Evolutionary conservation across 2,888 invertebrate species (phyloP).

Genomic region (Antitype chi): DNA sequence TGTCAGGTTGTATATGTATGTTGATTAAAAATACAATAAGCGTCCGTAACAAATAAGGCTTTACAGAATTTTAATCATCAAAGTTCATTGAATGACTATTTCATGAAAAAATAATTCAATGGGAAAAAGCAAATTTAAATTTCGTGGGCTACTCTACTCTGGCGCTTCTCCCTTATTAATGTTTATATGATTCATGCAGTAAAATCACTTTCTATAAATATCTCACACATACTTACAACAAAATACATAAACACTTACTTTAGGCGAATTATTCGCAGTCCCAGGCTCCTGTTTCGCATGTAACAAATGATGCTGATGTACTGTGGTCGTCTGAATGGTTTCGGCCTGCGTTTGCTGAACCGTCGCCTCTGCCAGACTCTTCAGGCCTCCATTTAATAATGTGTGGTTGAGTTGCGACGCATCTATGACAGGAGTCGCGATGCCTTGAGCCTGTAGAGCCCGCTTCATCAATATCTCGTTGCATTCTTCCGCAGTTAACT

Average conservation of each 20-base stretch:
- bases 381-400: constrained; percentile 84
- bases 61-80: too few species aligned
- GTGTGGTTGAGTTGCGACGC: constrained; percentile 87
- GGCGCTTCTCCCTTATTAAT: background rate
- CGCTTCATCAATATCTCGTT: constrained; percentile 95
- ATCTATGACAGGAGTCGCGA: constrained; percentile 87
- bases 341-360: constrained; percentile 81
- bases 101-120: too few species aligned
- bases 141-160: too few species aligned
- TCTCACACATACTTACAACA: background rate
- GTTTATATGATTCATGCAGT: background rate
- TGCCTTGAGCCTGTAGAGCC: constrained; percentile 92
- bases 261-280: constrained; percentile 90
- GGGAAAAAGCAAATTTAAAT: too few species aligned
- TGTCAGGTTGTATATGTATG: too few species aligned
- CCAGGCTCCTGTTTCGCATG: constrained; percentile 91
- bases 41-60: too few species aligned
- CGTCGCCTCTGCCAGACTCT: constrained; percentile 83
- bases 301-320: constrained; percentile 86
- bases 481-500: constrained; percentile 94
- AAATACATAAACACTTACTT: constrained; percentile 77
- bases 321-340: constrained; percentile 80
- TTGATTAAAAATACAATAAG: too few species aligned
- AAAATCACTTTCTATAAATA: background rate
- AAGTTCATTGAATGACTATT: too few species aligned